These are phyloP conservation scores for Mythimna pallens DNA, from an alignment of 2,888 invertebrate genomes.

Conservation along the genomic window DNA sequence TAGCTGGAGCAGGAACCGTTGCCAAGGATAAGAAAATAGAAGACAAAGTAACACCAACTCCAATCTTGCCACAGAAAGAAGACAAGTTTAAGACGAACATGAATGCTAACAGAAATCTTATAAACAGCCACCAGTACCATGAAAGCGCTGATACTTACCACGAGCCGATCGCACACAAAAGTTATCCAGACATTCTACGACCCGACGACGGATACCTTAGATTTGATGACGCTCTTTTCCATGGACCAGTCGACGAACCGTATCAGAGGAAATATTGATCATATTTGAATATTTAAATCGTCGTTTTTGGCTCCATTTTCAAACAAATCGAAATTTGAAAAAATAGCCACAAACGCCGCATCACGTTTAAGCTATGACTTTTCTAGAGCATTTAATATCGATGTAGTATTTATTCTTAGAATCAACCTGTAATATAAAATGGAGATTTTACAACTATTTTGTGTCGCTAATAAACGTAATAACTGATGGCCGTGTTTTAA, in stretches of 20 bases:
- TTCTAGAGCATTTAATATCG: conserved; percentile 54
- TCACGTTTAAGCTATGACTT: conserved; percentile 37
- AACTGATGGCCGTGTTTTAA: conserved; percentile 82
- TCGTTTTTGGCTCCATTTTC: conserved; percentile 72
- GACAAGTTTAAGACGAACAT: conserved; percentile 75
- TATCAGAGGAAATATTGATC: conserved; percentile 86
- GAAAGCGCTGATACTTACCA: conserved; percentile 78
- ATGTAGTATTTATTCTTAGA: conserved; percentile 73
- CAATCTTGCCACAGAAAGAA: conserved; percentile 84
- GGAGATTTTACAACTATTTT: conserved; percentile 74
- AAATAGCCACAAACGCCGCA: conserved; percentile 67
- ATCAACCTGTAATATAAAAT: conserved; percentile 61
- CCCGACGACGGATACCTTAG: conserved; percentile 83
- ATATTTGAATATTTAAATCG: conserved; percentile 13
- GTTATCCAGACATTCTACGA: conserved; percentile 80
- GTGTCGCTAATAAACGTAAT: conserved; percentile 87
- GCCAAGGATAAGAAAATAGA: conserved; percentile 85
- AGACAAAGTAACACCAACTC: conserved; percentile 87
- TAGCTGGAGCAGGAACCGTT: conserved; percentile 82
- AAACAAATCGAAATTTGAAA: conserved; percentile 62
- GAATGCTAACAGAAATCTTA: conserved; percentile 77
- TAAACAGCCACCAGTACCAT: conserved; percentile 88
- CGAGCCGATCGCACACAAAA: conserved; percentile 80
- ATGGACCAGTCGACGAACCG: conserved; percentile 83
- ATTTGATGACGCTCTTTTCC: conserved; percentile 86